Evolutionary conservation across 2,113 vertebrate genomes (phyloP).

Genomic region (Calidris pygmaea): DNA sequence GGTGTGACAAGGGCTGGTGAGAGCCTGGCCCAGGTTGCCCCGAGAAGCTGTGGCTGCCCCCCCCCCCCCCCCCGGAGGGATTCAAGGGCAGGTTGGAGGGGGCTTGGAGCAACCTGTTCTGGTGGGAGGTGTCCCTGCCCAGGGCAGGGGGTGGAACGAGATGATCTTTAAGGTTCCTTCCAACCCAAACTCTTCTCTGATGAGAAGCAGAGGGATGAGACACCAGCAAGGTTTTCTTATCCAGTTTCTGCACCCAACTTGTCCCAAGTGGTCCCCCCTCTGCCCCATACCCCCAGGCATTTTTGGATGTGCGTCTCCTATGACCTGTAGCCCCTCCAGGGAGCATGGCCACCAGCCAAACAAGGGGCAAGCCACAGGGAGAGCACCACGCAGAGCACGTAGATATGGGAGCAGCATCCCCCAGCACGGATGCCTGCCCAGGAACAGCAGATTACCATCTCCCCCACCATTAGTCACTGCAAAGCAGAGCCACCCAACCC

Average conservation of each 20-base stretch:
- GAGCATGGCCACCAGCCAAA: neutral
- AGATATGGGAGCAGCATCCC: neutral
- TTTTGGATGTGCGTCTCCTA: rapidly evolving
- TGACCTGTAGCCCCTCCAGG: rapidly evolving
- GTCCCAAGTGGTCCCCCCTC: too few relatives aligned
- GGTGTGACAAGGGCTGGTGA: too few relatives aligned
- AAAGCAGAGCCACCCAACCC: neutral
- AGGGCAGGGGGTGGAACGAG: too few relatives aligned
- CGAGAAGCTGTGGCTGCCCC: too few relatives aligned
- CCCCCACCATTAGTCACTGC: rapidly evolving
- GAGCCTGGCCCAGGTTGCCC: too few relatives aligned
- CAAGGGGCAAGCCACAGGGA: neutral
- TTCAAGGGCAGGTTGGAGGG: too few relatives aligned
- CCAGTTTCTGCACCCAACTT: neutral
- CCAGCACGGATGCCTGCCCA: rapidly evolving
- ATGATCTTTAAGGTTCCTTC: too few relatives aligned
- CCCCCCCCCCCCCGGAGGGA: too few relatives aligned
- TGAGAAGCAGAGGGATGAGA: rapidly evolving
- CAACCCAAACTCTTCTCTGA: too few relatives aligned
- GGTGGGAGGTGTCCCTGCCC: too few relatives aligned
- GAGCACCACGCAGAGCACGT: rapidly evolving
- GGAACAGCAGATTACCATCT: neutral
- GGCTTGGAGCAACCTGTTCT: too few relatives aligned
- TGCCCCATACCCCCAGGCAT: rapidly evolving
- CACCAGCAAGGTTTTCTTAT: neutral